Percentiles rank a stretch among this genome's conserved stretches.
These are phyloP conservation scores for Xyrauchen texanus DNA, from an alignment of 2,113 vertebrate species.

Conservation along the genomic window DNA sequence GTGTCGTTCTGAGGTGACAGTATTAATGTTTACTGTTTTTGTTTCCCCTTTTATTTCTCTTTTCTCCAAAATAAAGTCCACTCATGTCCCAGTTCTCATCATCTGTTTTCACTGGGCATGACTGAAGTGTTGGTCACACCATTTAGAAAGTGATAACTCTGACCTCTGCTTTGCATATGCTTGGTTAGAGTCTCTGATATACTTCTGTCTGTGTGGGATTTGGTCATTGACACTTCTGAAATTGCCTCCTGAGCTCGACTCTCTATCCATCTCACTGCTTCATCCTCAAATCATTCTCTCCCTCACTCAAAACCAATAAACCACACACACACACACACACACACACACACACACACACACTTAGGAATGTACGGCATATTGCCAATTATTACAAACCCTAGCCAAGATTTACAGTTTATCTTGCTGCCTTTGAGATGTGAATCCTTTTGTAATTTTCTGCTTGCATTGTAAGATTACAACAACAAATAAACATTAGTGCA, in stretches of 20 bases:
- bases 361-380: constrained; percentile 16
- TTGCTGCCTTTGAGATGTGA: constrained; percentile 30
- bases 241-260: constrained; percentile 58
- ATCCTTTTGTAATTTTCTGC: constrained; percentile 44
- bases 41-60: constrained; percentile 23
- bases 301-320: constrained; percentile 8
- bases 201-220: constrained; percentile 56
- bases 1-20: constrained; percentile 47
- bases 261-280: constrained; percentile 26
- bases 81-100: constrained; percentile 47
- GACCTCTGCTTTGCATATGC: constrained; percentile 67
- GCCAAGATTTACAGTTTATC: constrained; percentile 25
- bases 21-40: constrained; percentile 63
- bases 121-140: constrained; percentile 73
- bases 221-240: constrained; percentile 65
- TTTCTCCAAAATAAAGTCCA: constrained; percentile 55
- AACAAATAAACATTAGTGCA: constrained; percentile 34
- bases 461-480: constrained; percentile 38
- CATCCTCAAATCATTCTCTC: constrained; percentile 18
- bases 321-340: constrained; percentile 30
- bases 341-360: constrained; percentile 24
- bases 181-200: constrained; percentile 55
- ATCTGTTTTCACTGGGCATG: constrained; percentile 68
- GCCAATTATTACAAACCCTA: constrained; percentile 26
- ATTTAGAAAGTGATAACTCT: constrained; percentile 75